phyloP scores from a whole-genome alignment of 2,797 vertebrate genomes.

The Naso thynnoides region DNA sequence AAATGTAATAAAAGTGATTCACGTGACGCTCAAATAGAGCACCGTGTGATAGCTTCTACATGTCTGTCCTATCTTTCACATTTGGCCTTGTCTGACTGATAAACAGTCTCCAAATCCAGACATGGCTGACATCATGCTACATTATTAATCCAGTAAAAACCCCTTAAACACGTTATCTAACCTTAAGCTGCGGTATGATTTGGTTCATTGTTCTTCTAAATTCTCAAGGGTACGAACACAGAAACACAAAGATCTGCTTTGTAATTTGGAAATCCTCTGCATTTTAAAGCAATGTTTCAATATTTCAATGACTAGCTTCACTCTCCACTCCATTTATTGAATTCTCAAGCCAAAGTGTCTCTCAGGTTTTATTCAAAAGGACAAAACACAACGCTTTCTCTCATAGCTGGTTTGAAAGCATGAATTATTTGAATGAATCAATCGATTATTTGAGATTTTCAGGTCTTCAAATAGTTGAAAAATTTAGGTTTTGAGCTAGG shows the following conservation, averaged over 20 bases:
- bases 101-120: neutral
- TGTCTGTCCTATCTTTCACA: neutral
- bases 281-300: no score
- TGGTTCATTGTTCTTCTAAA: slow-evolving; percentile 16
- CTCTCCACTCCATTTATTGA: neutral
- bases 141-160: neutral
- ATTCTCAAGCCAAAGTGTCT: neutral
- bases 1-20: neutral
- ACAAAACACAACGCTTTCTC: neutral
- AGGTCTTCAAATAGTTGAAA: neutral
- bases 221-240: neutral
- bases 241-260: neutral
- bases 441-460: neutral
- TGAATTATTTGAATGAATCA: neutral
- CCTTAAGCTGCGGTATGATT: neutral
- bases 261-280: no score
- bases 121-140: neutral
- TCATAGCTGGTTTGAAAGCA: neutral
- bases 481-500: no score
- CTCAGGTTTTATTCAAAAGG: neutral
- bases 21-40: slow-evolving; percentile 6
- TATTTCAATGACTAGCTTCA: neutral
- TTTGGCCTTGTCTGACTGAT: neutral
- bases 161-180: neutral
- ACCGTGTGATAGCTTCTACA: neutral